Evolutionary conservation across 2,888 invertebrate genomes (phyloP).

Genomic region (Elysia crispata): DNA sequence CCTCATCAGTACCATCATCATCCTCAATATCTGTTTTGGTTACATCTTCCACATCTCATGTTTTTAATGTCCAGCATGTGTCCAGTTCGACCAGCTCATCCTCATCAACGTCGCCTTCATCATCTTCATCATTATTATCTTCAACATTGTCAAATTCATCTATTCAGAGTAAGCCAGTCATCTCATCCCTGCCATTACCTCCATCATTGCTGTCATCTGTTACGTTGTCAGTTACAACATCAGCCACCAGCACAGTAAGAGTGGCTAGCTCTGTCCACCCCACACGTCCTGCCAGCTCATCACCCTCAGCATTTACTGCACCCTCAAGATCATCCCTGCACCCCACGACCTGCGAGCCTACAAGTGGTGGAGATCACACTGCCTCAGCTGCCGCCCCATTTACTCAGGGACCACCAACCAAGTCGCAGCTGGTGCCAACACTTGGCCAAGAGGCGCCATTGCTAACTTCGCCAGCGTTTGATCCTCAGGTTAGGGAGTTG

Average conservation of each 20-base stretch:
- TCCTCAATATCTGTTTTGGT: background rate
- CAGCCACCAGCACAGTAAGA: background rate
- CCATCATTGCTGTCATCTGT: conserved; percentile 21
- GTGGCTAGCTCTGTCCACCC: background rate
- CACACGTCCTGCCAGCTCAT: background rate
- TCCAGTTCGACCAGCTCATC: too few species aligned
- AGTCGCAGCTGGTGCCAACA: conserved; percentile 44
- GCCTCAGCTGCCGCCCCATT: conserved; percentile 44
- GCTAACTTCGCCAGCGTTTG: conserved; percentile 40
- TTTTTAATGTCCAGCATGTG: too few species aligned
- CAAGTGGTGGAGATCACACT: conserved; percentile 2
- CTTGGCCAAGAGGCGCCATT: conserved; percentile 47
- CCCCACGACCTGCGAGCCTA: background rate
- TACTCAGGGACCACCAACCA: conserved; percentile 47
- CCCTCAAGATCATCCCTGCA: background rate
- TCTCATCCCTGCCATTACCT: background rate
- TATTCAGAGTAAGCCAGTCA: too few species aligned
- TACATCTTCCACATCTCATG: background rate
- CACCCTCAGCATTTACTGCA: background rate
- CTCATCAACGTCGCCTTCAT: background rate
- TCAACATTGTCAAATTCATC: background rate
- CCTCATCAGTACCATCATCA: conserved; percentile 11
- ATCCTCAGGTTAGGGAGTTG: conserved; percentile 34
- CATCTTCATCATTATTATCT: conserved; percentile 21
- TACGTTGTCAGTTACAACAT: background rate